Base-by-base conservation (phyloP, 1,140 invertebrate species). In the Calosoma granatense region DNA sequence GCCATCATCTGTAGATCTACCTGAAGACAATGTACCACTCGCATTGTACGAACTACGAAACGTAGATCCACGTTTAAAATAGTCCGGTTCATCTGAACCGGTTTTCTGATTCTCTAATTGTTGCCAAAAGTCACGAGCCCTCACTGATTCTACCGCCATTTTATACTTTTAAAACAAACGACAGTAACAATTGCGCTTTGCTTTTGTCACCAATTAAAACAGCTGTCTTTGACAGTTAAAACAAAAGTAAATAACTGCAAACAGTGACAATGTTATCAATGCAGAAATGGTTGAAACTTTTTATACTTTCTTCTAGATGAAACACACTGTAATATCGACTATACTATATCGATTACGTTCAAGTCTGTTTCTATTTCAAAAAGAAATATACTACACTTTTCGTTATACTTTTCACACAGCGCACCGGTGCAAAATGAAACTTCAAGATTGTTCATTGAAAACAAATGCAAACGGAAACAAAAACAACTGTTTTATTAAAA, bases 21-120 rank as follows among this genome's bases (percentile, higher is more conserved):
- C n/a, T 12, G 41, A 36, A 36, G 26, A 36, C 6, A n/a, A n/a
- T 12, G 41, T 3, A 12, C 3, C 41, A 4, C 4, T 47, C 4
- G 6, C 15, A 4, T 9, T 12, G 17, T 11, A 47, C 3, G 41
- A 47, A 47, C 15, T 47, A 47, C 41, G 41, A 17, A 12, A 47
- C 9, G 9, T 47, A 12, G 41, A 12, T 9, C 41, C 41, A 17
- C 41, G 41, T 47, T 47, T 9, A 47, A 47, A 47, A 47, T 47
- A 47, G 17, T 47, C 41, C 6, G 41, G 6, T 47, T 47, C 41
- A 47, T 47, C 41, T 4, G 41, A 9, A n/a, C 26, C 26, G 26
- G 26, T 36, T 47, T 47, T 47, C 15, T 47, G 41, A n/a, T n/a
- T 36, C 15, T 47, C 41, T 12, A 47, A 17, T 47, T 47, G 41